Evolutionary conservation across 2,113 vertebrate genomes (phyloP), one percentile per base, ranked within the genome.

Genomic region (Barbus barbus): DNA sequence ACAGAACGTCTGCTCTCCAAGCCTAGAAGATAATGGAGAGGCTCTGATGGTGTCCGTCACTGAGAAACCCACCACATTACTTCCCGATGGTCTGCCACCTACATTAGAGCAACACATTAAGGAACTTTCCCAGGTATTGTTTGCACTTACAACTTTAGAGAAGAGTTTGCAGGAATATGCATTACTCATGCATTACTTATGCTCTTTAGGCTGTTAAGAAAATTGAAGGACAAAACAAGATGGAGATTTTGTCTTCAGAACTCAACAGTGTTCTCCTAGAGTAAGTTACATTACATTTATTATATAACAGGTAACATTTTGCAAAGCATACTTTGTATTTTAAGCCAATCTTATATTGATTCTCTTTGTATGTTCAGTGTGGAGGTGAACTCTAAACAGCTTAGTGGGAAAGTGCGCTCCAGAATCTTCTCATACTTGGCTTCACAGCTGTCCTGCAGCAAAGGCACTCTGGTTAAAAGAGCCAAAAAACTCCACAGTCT

Each of bases 401-500:
- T 96, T 65, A 93, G 91, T 22, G 94, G 93, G 83, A 95, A 95
- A 83, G 31, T 93, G 13, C 96, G 96, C n/a, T 97, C 96, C 3
- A 96, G 94, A 58, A 95, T 98, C 8, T 98, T 96, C 33, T 94
- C 95, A 1, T 94, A 98, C 86, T 94, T 99, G 83, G 95, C 97
- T 0, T 95, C 95, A 3, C 95, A 97, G 93, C 93, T 98, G 87
- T 96, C 97, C n/a, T 98, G 97, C 93, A 97, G 95, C 90, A 97
- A 96, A 92, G 96, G 97, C 22, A 95, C 96, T 0, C 93, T 99
- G 85, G 86, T 97, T 46, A 97, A 97, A 87, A 92, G 96, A 5
- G 95, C 95, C 53, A 96, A 94, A 75, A 96, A 94, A 77, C 95
- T 98, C 7, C 92, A 96, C n/a, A 93, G 91, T 0, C 91, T 95